A percentile compares a stretch with the other conserved stretches of the same genome.
Evolutionary conservation across 1,140 invertebrate genomes (phyloP).

Genomic region (Thaumatotibia leucotreta): DNA sequence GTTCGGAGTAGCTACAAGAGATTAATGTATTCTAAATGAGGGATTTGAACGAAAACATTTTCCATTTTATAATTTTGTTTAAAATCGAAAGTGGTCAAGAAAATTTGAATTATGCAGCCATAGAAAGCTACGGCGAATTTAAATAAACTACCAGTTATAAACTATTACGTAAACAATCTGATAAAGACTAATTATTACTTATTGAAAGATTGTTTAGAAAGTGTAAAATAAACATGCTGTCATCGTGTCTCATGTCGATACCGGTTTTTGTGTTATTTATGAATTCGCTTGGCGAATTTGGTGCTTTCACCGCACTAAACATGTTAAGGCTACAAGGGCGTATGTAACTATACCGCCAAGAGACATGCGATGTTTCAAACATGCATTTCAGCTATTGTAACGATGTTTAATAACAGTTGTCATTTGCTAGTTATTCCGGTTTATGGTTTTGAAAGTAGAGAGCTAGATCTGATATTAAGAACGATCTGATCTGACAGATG

Average conservation of each 20-base stretch:
- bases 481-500: background rate
- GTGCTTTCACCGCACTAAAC: slow-evolving; percentile 13
- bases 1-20: background rate
- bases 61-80: too few relatives aligned
- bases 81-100: background rate
- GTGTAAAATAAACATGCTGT: slow-evolving; percentile 4
- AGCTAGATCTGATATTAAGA: slow-evolving; percentile 14
- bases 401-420: slow-evolving; percentile 33
- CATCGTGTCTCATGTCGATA: background rate
- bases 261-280: slow-evolving; percentile 3
- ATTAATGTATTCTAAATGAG: slow-evolving; percentile 6
- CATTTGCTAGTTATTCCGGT: slow-evolving; percentile 40
- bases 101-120: background rate
- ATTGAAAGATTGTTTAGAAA: slow-evolving; percentile 4
- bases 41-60: background rate
- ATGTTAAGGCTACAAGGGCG: background rate
- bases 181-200: background rate
- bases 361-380: background rate
- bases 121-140: background rate
- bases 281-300: slow-evolving; percentile 8
- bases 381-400: slow-evolving; percentile 26
- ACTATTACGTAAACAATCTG: background rate
- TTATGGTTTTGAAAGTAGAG: slow-evolving; percentile 54
- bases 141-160: background rate
- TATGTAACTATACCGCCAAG: background rate